A percentile compares a stretch with the other conserved stretches of the same genome.
Evolutionary conservation across 2,113 vertebrate genomes (phyloP).

Genomic region (Cyanistes caeruleus): DNA sequence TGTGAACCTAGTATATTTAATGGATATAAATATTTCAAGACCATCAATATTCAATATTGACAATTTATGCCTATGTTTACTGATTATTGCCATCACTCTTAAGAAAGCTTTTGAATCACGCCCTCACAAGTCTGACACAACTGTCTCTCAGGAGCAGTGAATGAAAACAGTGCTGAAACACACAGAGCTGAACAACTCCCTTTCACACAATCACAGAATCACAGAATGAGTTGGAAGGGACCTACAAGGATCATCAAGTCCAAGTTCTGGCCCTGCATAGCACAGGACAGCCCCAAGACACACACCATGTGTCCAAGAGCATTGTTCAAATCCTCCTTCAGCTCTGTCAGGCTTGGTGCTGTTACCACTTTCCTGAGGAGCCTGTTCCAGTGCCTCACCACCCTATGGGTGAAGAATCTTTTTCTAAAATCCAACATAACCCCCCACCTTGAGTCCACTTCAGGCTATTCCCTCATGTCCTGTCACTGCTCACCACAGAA

Average conservation of each 20-base stretch:
- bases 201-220: not conserved
- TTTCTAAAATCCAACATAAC: not conserved
- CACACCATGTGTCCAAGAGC: not conserved
- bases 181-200: not conserved
- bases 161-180: not conserved
- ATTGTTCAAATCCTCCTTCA: not conserved
- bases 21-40: not conserved
- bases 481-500: not conserved
- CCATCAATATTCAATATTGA: not conserved
- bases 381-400: not conserved
- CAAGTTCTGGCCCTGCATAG: not conserved
- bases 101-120: not conserved
- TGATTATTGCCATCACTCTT: not conserved
- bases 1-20: not conserved
- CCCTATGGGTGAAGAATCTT: not conserved
- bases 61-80: not conserved
- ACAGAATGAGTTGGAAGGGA: not conserved
- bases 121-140: not conserved
- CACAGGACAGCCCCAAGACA: not conserved
- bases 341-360: not conserved
- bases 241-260: not conserved
- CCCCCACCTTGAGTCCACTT: not conserved
- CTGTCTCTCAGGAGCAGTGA: not conserved
- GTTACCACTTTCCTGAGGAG: not conserved
- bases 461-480: not conserved